Conservation (phyloP, 2,797 vertebrate genomes). For the Labroides dimidiatus region DNA sequence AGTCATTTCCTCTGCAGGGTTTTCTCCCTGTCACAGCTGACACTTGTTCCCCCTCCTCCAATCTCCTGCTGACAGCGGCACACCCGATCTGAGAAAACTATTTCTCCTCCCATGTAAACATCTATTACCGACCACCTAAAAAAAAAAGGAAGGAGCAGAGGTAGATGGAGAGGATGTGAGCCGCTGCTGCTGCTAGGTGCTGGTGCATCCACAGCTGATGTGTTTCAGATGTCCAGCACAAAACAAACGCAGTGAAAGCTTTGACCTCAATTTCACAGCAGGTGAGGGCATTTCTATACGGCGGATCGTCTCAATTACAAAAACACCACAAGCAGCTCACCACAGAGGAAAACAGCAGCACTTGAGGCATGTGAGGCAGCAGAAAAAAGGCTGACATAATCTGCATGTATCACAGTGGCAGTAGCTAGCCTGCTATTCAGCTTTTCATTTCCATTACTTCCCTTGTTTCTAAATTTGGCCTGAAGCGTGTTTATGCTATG, state of each 20-base stretch:
- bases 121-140: slow-evolving; percentile 49
- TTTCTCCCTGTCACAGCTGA: slow-evolving; percentile 47
- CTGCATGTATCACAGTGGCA: neutral
- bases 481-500: too few species aligned
- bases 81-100: slow-evolving; percentile 54
- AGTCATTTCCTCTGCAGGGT: slow-evolving; percentile 29
- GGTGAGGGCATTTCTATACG: slow-evolving; percentile 29
- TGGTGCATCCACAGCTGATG: slow-evolving; percentile 22
- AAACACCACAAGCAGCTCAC: neutral
- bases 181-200: slow-evolving; percentile 3
- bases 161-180: neutral
- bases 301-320: slow-evolving; percentile 24
- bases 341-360: neutral
- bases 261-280: slow-evolving; percentile 62
- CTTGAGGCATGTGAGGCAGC: neutral
- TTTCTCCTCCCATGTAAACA: slow-evolving; percentile 61
- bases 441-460: too few species aligned
- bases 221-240: slow-evolving; percentile 29
- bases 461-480: too few species aligned
- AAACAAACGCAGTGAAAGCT: slow-evolving; percentile 41
- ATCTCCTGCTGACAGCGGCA: slow-evolving; percentile 57
- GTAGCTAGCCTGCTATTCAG: too few species aligned
- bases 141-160: neutral
- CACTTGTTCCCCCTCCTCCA: slow-evolving; percentile 38
- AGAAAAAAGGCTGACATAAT: neutral